A percentile compares a stretch with the other conserved stretches of the same genome.
Conservation (phyloP, 2,797 vertebrate genomes). For the Sebastes trivittatus region DNA sequence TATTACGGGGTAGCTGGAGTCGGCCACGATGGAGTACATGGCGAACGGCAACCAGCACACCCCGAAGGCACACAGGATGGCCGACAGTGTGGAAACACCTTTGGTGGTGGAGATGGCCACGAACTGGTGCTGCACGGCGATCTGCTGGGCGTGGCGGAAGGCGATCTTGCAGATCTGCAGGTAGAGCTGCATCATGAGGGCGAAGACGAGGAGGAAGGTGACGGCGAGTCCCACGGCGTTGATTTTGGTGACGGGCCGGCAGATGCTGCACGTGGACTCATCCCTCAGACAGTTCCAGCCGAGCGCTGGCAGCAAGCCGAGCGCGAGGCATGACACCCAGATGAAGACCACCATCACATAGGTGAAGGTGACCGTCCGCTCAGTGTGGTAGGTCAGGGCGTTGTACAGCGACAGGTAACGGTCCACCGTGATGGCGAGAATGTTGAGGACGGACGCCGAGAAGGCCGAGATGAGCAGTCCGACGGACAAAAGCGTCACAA, state of each 20-base stretch:
- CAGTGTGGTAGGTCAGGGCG: constrained; percentile 92
- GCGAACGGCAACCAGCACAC: constrained; percentile 93
- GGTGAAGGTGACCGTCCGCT: constrained; percentile 87
- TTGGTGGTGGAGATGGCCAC: constrained; percentile 90
- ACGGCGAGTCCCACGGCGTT: constrained; percentile 89
- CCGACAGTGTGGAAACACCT: constrained; percentile 90
- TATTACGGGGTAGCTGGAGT: constrained; percentile 87
- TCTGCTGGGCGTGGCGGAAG: constrained; percentile 93
- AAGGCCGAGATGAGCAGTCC: constrained; percentile 89
- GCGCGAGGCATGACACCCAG: constrained; percentile 84
- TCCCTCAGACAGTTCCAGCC: constrained; percentile 92
- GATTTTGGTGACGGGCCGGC: constrained; percentile 89
- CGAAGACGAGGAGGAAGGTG: constrained; percentile 89
- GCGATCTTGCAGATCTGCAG: constrained; percentile 93
- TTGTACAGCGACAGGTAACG: constrained; percentile 93
- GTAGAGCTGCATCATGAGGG: constrained; percentile 93
- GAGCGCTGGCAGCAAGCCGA: constrained; percentile 87
- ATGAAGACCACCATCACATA: constrained; percentile 85
- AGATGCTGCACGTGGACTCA: constrained; percentile 87
- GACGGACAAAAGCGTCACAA: constrained; percentile 84
- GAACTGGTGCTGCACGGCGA: constrained; percentile 93
- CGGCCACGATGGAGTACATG: constrained; percentile 90
- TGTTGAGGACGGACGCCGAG: constrained; percentile 90
- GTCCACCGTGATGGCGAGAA: constrained; percentile 92
- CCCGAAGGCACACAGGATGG: constrained; percentile 90